Base-by-base conservation (phyloP, 2,888 invertebrate genomes). In the Drosophila fulvimacula region DNA sequence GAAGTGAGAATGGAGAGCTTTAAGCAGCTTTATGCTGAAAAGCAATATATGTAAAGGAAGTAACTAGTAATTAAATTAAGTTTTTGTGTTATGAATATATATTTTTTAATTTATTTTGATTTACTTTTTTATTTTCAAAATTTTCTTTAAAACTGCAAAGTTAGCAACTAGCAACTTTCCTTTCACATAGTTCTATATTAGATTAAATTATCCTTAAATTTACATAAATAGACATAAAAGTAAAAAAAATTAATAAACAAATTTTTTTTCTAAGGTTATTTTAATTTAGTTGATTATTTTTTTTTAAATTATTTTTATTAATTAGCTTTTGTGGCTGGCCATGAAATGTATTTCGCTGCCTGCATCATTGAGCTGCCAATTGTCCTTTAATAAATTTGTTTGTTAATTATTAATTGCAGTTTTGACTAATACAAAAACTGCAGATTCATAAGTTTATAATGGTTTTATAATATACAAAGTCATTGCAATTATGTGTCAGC, bases 401-500 rank as follows among this genome's bases (percentile, higher is more conserved):
- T 32, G 7, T 15, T 60, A 44, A 21, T 56, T 42, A 19, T 44
- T 57, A 30, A 39, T 44, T 68, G 49, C 30, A 44, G 5, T 55
- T 48, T 44, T 2, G 19, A 46, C 30, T n/a, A 56, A 48, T 27
- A 41, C 17, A 11, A 3, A 36, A 75, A 58, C 58, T 72, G 66
- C 42, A 60, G 60, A 76, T 53, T 53, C 51, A 61, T 34, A 30
- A 42, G 10, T 34, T 17, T 7, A 17, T 64, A 42, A 65, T 49
- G 41, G 44, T 27, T 57, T 44, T 5, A 63, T 59, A 62, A 68
- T 53, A 38, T 19, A 48, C 69, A 69, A 64, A 63, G 81, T 67
- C 69, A 69, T 71, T 67, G 51, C 46, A 62, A 69, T 73, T 75
- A 69, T 68, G 56, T 38, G 24, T 11, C 38, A 36, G 13, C 42